Conservation (phyloP, 2,797 vertebrate genomes). For the Cyclura pinguis region DNA sequence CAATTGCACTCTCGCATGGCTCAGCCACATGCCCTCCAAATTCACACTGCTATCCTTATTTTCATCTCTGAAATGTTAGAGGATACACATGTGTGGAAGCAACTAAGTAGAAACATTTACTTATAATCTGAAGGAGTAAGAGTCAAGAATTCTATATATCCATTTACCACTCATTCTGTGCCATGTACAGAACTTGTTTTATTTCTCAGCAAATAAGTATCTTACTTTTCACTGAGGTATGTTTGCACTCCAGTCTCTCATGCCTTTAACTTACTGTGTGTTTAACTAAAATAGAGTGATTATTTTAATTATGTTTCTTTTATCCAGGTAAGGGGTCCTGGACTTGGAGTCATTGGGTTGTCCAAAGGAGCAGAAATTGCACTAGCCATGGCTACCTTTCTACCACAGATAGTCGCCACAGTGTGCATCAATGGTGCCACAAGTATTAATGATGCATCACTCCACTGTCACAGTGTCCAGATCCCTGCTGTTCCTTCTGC, state of each 20-base stretch:
- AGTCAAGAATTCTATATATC: too few species aligned
- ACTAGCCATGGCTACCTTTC: conserved; percentile 82
- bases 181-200: too few species aligned
- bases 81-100: too few species aligned
- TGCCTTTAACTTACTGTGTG: not conserved
- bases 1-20: too few species aligned
- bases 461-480: conserved; percentile 72
- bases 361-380: conserved; percentile 84
- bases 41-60: too few species aligned
- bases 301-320: not conserved
- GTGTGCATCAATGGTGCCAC: conserved; percentile 83
- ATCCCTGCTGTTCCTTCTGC: conserved; percentile 67
- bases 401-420: conserved; percentile 81
- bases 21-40: too few species aligned
- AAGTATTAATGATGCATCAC: conserved; percentile 68
- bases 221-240: not conserved
- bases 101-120: too few species aligned
- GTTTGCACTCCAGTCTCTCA: not conserved
- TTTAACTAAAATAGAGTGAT: not conserved
- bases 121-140: too few species aligned
- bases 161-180: too few species aligned
- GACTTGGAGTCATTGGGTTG: conserved; percentile 83
- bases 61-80: too few species aligned
- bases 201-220: not conserved
- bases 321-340: conserved; percentile 81